Evolutionary conservation across 2,113 vertebrate genomes (phyloP).

Genomic region (Trochalopteron elliotii): DNA sequence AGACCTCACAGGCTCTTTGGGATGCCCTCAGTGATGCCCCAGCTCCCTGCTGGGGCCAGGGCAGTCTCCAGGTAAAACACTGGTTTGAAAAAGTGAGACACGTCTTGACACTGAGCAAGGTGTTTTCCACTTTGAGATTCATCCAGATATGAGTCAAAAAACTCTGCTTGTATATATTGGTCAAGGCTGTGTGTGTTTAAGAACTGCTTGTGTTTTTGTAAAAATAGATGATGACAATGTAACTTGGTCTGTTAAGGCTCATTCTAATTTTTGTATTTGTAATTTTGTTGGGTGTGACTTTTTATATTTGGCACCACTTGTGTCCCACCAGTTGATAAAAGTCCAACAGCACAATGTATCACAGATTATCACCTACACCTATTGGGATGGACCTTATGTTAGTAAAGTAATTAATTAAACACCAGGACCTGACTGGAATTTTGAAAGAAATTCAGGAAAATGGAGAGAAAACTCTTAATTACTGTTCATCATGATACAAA

Average conservation of each 20-base stretch:
- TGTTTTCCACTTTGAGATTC: background rate
- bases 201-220: background rate
- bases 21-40: background rate
- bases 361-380: background rate
- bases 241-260: background rate
- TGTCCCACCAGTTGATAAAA: background rate
- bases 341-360: background rate
- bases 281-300: background rate
- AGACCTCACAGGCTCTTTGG: background rate
- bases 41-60: background rate
- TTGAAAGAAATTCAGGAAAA: background rate
- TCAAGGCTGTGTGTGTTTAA: background rate
- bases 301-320: background rate
- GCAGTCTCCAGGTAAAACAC: background rate
- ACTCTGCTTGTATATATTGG: background rate
- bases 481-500: background rate
- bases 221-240: background rate
- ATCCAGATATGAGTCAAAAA: background rate
- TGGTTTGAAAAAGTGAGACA: fast-evolving
- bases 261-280: background rate
- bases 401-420: background rate
- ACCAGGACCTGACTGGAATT: background rate
- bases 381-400: background rate
- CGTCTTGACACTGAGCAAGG: background rate
- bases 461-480: background rate